Evolutionary conservation across 2,797 vertebrate species (phyloP).

Genomic region (Glyptemys insculpta): DNA sequence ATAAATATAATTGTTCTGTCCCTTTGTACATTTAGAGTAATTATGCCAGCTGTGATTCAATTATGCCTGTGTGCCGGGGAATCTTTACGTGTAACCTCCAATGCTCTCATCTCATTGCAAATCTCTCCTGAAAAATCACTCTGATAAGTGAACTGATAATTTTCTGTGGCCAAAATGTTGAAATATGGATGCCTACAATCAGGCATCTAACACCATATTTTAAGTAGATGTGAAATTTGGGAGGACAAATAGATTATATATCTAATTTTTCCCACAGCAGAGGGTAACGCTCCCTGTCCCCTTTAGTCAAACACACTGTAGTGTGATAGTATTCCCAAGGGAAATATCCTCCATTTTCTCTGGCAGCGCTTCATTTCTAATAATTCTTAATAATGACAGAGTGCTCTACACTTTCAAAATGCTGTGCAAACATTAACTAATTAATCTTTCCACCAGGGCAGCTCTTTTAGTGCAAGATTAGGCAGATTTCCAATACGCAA

Average conservation of each 20-base stretch:
- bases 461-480: background rate
- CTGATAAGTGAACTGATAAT: accelerated
- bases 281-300: background rate
- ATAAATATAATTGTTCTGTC: slow-evolving; percentile 62
- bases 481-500: background rate
- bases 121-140: accelerated
- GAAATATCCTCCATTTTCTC: slow-evolving; percentile 37
- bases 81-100: background rate
- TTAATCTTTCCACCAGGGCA: background rate
- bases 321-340: slow-evolving; percentile 36
- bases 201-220: background rate
- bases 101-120: background rate
- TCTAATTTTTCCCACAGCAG: background rate
- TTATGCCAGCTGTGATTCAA: slow-evolving; percentile 58
- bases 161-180: background rate
- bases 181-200: accelerated
- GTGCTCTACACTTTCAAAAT: slow-evolving; percentile 15
- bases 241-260: slow-evolving; percentile 6
- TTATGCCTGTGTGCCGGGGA: slow-evolving; percentile 36
- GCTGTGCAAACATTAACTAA: slow-evolving; percentile 41
- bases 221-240: slow-evolving; percentile 7
- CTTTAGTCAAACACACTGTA: slow-evolving; percentile 5
- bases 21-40: slow-evolving; percentile 23
- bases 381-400: slow-evolving; percentile 18
- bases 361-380: slow-evolving; percentile 45